phyloP scores from a whole-genome alignment of 23 tunicate species.

The Pegea sp. region DNA sequence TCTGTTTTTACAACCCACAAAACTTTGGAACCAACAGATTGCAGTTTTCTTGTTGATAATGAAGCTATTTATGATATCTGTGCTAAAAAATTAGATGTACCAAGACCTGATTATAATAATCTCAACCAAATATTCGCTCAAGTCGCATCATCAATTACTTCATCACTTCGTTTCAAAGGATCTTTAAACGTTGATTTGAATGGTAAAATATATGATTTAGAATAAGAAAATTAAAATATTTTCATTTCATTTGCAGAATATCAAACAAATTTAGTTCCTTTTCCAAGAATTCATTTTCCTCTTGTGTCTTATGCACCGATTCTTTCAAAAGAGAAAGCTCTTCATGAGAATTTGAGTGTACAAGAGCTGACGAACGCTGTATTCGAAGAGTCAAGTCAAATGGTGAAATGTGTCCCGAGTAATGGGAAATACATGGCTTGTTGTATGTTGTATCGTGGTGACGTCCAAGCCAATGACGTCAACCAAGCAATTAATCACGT shows the following conservation, averaged over 20 bases:
- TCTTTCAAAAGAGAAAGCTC: conserved; percentile 1
- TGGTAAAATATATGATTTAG: not conserved
- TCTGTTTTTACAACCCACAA: conserved; percentile 4
- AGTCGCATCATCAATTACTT: conserved; percentile 4
- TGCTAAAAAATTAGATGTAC: conserved; percentile 1
- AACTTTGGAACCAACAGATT: not conserved
- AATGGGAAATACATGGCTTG: conserved; percentile 4
- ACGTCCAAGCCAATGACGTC: conserved; percentile 1
- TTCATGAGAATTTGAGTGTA: not conserved
- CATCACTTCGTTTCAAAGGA: conserved; percentile 3
- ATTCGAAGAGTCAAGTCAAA: not conserved
- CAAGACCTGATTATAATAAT: not conserved
- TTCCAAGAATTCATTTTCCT: conserved; percentile 3
- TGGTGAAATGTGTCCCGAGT: conserved; percentile 2
- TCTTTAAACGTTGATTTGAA: conserved; percentile 3
- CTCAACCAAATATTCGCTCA: conserved; percentile 5
- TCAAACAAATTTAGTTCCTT: conserved; percentile 6
- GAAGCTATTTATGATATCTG: conserved; percentile 7
- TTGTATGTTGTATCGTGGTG: conserved; percentile 4
- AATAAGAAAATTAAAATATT: not conserved
- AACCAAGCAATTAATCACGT: not conserved
- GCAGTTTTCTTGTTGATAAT: conserved; percentile 1
- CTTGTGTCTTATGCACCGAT: conserved; percentile 2
- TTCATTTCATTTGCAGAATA: not conserved
- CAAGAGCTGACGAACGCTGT: conserved; percentile 1